Conservation (phyloP, 2,888 invertebrate species). For the Trachelus stipa region DNA sequence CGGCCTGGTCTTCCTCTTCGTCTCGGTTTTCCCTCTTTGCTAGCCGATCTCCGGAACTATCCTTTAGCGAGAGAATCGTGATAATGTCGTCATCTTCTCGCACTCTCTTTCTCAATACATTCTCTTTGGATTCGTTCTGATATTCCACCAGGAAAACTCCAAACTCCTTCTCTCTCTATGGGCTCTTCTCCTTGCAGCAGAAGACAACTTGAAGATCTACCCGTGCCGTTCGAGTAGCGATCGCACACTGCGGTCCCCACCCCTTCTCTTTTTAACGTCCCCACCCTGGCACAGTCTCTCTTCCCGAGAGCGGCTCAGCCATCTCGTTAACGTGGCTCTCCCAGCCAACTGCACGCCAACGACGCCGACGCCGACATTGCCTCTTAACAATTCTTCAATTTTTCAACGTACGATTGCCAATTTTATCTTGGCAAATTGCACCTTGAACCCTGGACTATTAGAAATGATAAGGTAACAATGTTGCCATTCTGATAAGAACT, state of each 20-base stretch:
- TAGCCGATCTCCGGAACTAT: background rate
- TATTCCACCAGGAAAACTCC: background rate
- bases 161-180: constrained; percentile 27
- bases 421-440: background rate
- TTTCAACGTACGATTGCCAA: background rate
- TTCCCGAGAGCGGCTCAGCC: background rate
- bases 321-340: background rate
- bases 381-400: background rate
- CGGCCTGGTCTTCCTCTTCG: constrained; percentile 34
- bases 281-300: constrained; percentile 25
- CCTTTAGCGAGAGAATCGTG: constrained; percentile 5
- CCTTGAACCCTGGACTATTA: background rate
- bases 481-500: background rate
- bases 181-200: constrained; percentile 17
- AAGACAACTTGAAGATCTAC: constrained; percentile 41
- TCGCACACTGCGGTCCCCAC: constrained; percentile 57
- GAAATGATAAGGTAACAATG: background rate
- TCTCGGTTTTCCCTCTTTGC: background rate
- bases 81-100: constrained; percentile 8
- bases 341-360: background rate
- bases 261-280: constrained; percentile 30
- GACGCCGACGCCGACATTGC: background rate
- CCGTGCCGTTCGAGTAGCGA: constrained; percentile 55
- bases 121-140: background rate
- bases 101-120: constrained; percentile 13